Conservation (phyloP, 92 coral and sea anemone genomes). For the Blastomussa wellsi region DNA sequence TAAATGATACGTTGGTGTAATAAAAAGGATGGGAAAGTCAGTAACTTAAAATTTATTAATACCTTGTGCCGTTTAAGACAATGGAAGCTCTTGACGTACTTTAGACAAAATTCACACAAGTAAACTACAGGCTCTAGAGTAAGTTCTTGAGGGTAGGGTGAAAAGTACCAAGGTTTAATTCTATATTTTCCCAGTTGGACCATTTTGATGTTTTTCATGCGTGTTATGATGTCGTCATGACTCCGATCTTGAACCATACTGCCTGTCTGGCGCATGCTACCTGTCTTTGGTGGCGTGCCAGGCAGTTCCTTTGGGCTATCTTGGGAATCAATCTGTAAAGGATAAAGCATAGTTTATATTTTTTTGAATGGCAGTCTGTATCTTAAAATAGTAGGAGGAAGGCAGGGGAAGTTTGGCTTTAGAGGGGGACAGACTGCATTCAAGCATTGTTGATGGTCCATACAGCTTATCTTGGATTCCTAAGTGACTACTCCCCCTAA, state of each 20-base stretch:
- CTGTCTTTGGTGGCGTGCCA: slow-evolving; percentile 82
- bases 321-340: slow-evolving; percentile 80
- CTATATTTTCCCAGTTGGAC: slow-evolving; percentile 90
- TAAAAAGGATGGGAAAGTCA: neutral
- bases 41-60: neutral
- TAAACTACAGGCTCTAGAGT: slow-evolving; percentile 82
- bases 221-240: slow-evolving; percentile 95
- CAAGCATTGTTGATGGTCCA: too few species aligned
- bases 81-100: slow-evolving; percentile 94
- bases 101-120: slow-evolving; percentile 95
- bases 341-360: neutral
- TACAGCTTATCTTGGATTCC: too few species aligned
- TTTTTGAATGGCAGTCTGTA: too few species aligned
- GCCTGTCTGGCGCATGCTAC: slow-evolving; percentile 77
- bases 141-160: slow-evolving; percentile 97
- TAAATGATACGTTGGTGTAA: too few species aligned
- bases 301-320: slow-evolving; percentile 86
- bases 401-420: neutral
- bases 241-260: slow-evolving; percentile 99
- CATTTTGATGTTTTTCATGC: slow-evolving; percentile 96
- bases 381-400: too few species aligned
- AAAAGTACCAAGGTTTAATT: slow-evolving; percentile 97
- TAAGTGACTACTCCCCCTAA: too few species aligned
- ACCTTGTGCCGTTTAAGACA: slow-evolving; percentile 98
- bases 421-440: too few species aligned